Evolutionary conservation across 2,113 vertebrate species (phyloP), one percentile per base, ranked within the genome.

Genomic region (Melozone crissalis): DNA sequence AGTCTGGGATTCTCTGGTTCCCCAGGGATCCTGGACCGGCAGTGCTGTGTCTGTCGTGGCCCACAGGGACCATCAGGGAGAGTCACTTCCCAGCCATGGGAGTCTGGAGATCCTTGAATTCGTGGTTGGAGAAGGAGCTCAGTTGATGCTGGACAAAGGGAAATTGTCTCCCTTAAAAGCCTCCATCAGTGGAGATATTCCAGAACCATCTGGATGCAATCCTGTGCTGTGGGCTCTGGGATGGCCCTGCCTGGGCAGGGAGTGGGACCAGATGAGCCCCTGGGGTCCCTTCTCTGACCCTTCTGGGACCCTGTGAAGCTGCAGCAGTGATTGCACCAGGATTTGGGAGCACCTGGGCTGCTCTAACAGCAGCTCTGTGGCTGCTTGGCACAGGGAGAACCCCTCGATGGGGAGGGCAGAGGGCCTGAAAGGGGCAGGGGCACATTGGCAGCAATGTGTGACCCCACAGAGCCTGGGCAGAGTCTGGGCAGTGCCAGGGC

Each of bases 371-470:
- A 11, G 86, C 46, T 1, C 18, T 10, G 57, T 7, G 15, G 55
- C 28, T 52, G 55, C 44, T 21, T 11, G 52, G 65, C 16, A 10
- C 26, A 15, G 58, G 22, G 58, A 22, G 37, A 69, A 5, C 4
- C 23, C 10, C 14, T 7, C 3, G 4, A 11, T 23, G 41, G 58
- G 46, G 22, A 47, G 73, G 23, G 7, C 1, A 2, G 24, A 31
- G 43, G 51, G 44, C 2, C 30, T 26, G 81, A 3, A 10, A 8
- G 31, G 58, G 37, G 5, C n/a, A 4, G 8, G 33, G 31, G 65
- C 71, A 2, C 28, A 1, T 0, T 27, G 7, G 4, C 41, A 37
- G 9, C 20, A 27, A 4, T 4, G 16, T 3, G 43, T 37, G 33
- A 22, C 11, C 13, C 31, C n/a, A 10, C 30, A 10, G 39, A 65